A percentile compares a stretch with the other conserved stretches of the same genome.
phyloP scores from a whole-genome alignment of 2,888 invertebrate species.

The Strigamia maritima region DNA sequence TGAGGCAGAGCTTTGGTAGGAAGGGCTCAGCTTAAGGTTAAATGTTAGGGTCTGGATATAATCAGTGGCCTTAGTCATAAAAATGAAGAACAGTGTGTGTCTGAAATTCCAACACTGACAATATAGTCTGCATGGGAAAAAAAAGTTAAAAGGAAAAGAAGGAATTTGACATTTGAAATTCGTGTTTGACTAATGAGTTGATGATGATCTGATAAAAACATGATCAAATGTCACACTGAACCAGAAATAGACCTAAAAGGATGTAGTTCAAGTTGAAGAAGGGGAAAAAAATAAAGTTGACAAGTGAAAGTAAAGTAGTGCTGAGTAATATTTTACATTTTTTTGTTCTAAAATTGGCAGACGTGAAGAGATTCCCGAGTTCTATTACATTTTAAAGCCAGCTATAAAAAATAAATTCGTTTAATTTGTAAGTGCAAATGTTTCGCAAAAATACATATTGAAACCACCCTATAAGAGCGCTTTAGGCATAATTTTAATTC shows the following conservation, averaged over 20 bases:
- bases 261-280: background rate
- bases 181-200: background rate
- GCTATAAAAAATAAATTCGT: background rate
- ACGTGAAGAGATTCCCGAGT: too few relatives aligned
- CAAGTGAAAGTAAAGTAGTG: too few relatives aligned
- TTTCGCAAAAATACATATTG: too few relatives aligned
- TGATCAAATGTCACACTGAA: slow-evolving; percentile 4
- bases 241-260: background rate
- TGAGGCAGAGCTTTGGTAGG: background rate
- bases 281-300: background rate
- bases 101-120: background rate
- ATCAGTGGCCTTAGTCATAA: background rate
- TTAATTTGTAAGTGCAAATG: background rate
- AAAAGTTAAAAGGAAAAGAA: too few relatives aligned
- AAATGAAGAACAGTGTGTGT: background rate
- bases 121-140: background rate
- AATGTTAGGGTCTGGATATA: background rate
- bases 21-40: background rate
- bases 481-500: background rate
- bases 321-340: too few relatives aligned
- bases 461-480: background rate
- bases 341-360: too few relatives aligned
- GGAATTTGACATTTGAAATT: background rate
- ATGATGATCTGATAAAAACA: slow-evolving; percentile 4
- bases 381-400: background rate